A percentile compares a stretch with the other conserved stretches of the same genome.
Evolutionary conservation across 2,797 vertebrate species (phyloP).

Genomic region (Labeo calbasu): DNA sequence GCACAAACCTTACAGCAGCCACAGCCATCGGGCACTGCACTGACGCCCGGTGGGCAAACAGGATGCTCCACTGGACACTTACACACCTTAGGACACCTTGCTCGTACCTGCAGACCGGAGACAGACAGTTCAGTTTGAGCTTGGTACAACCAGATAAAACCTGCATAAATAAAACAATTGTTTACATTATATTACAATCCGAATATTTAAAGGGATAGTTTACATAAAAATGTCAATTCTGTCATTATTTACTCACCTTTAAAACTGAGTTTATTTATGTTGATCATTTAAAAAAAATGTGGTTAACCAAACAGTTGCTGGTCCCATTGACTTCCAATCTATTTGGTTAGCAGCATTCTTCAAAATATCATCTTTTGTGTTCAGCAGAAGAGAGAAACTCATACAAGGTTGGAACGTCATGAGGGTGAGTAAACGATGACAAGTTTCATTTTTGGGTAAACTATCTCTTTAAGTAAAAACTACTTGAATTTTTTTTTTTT

Average conservation of each 20-base stretch:
- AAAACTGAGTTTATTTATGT: not conserved
- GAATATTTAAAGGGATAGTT: not conserved
- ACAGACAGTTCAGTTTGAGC: constrained; percentile 4
- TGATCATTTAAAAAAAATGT: no score
- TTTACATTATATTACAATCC: no score
- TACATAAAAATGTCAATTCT: not conserved
- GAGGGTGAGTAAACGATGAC: no score
- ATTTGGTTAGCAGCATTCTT: no score
- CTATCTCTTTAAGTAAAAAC: no score
- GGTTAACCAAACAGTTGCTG: no score
- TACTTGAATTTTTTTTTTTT: no score
- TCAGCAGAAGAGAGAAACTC: no score
- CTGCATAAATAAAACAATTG: not conserved
- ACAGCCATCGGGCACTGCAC: constrained; percentile 75
- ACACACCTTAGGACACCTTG: constrained; percentile 75
- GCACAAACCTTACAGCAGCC: constrained; percentile 83
- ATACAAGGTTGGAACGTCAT: no score
- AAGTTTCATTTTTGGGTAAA: no score
- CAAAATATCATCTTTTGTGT: no score
- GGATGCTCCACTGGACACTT: constrained; percentile 70
- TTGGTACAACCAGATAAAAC: not conserved
- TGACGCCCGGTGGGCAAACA: constrained; percentile 79
- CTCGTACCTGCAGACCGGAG: constrained; percentile 65
- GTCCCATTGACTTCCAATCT: no score
- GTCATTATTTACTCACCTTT: not conserved